These are phyloP conservation scores for Montifringilla adamsi DNA, from an alignment of 2,113 vertebrate genomes.

Conservation along the genomic window DNA sequence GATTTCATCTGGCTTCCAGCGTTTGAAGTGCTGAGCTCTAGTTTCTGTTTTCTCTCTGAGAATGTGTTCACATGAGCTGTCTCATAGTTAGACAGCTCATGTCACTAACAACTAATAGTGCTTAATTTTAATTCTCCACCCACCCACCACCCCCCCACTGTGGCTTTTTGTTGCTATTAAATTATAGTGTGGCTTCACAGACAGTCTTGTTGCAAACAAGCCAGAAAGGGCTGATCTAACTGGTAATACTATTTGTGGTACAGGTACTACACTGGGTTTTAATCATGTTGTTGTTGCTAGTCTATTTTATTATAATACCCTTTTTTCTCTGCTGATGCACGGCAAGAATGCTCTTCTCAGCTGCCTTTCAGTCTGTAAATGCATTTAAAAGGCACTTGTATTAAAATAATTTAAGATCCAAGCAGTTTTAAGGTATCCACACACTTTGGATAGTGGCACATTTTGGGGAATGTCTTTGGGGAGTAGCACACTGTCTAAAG, in stretches of 20 bases:
- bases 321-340: background rate
- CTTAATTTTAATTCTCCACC: background rate
- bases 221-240: background rate
- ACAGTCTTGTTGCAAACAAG: background rate
- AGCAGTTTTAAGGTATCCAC: background rate
- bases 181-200: background rate
- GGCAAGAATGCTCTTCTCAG: background rate
- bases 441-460: background rate
- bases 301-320: background rate
- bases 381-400: background rate
- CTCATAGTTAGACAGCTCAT: background rate
- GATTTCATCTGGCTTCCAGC: background rate
- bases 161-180: background rate
- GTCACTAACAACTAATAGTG: background rate
- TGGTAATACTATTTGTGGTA: background rate
- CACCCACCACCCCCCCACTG: background rate
- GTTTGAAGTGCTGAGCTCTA: background rate
- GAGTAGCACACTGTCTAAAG: fast-evolving
- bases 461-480: background rate
- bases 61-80: background rate
- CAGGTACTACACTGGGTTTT: background rate
- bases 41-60: background rate
- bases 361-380: background rate
- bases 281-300: background rate
- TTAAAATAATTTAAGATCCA: background rate